Conservation (phyloP, 2,797 vertebrate species). For the Lepidocolaptes lacrymiger region DNA sequence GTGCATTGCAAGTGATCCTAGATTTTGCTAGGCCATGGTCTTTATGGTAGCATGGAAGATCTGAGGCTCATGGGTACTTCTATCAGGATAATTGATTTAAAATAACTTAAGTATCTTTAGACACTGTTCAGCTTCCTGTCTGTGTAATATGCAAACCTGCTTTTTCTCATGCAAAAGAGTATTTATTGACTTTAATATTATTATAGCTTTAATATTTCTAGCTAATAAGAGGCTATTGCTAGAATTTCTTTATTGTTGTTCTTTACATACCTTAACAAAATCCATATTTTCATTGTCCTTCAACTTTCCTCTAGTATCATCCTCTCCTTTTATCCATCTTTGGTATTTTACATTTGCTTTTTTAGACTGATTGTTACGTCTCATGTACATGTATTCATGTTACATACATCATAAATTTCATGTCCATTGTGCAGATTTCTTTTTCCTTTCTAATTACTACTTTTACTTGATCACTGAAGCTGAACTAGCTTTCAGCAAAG, state of each 20-base stretch:
- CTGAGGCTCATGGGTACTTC: background rate
- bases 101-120: background rate
- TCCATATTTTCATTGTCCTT: background rate
- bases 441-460: background rate
- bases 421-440: background rate
- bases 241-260: background rate
- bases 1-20: background rate
- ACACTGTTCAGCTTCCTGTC: background rate
- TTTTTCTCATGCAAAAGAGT: background rate
- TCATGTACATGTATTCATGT: background rate
- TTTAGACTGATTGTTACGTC: background rate
- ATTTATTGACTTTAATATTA: background rate
- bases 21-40: background rate
- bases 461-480: background rate
- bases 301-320: background rate
- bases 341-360: background rate
- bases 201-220: slow-evolving; percentile 4
- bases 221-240: background rate
- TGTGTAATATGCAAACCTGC: background rate
- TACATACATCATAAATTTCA: background rate
- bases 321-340: background rate
- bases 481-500: background rate
- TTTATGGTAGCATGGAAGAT: background rate
- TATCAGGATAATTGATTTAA: background rate
- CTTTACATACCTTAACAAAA: background rate